Conservation (phyloP, 2,888 invertebrate species). For the Cecidostiba fungosa region DNA sequence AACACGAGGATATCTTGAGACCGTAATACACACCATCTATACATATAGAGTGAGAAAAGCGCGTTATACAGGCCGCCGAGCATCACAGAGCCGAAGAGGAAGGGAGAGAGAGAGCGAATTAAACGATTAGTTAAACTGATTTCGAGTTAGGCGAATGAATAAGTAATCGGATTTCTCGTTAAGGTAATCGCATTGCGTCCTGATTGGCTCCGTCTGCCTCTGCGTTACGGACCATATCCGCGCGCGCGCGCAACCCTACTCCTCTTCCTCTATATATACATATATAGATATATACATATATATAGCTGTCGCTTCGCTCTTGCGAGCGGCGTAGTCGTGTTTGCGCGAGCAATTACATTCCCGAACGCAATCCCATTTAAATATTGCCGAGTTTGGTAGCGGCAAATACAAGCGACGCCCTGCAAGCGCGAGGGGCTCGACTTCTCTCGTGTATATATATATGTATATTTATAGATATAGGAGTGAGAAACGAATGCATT, state of each 20-base stretch:
- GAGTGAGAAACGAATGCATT: background rate
- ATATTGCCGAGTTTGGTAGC: slow-evolving; percentile 74
- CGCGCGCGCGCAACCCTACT: slow-evolving; percentile 64
- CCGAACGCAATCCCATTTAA: slow-evolving; percentile 77
- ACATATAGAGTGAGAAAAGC: background rate
- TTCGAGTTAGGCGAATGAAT: slow-evolving; percentile 81
- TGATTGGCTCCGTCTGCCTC: slow-evolving; percentile 79
- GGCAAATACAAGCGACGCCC: slow-evolving; percentile 69
- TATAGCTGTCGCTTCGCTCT: slow-evolving; percentile 19
- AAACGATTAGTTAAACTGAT: slow-evolving; percentile 81
- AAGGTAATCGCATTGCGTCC: slow-evolving; percentile 80
- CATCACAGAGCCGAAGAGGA: background rate
- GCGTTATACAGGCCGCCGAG: background rate
- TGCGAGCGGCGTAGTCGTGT: slow-evolving; percentile 66
- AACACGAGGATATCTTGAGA: too few species aligned
- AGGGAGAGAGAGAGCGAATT: slow-evolving; percentile 74
- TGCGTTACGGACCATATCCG: slow-evolving; percentile 70
- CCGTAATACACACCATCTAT: background rate
- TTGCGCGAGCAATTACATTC: slow-evolving; percentile 75
- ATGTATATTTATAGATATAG: background rate
- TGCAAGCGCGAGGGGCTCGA: background rate
- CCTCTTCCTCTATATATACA: slow-evolving; percentile 48
- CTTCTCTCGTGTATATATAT: background rate
- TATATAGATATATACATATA: slow-evolving; percentile 1
- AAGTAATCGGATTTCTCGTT: slow-evolving; percentile 81